Percentiles rank a stretch among this genome's conserved stretches.
These are phyloP conservation scores for Furcula furcula DNA, from an alignment of 2,888 invertebrate genomes.

Conservation along the genomic window DNA sequence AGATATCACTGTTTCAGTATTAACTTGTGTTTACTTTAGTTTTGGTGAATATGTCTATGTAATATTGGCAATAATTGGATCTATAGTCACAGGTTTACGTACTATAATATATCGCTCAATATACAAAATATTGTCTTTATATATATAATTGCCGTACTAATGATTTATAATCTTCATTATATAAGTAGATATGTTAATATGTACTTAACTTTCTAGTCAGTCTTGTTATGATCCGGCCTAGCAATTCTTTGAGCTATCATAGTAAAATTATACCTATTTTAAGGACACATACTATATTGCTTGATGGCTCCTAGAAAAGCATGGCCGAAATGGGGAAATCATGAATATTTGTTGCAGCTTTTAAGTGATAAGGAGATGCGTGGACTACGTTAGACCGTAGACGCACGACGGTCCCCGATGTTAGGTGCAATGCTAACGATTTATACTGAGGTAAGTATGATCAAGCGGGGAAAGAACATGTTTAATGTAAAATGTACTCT, in stretches of 20 bases:
- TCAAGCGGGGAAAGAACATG: constrained; percentile 16
- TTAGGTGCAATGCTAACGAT: constrained; percentile 56
- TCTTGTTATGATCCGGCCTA: constrained; percentile 15
- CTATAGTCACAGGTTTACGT: too few species aligned
- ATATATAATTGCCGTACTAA: too few species aligned
- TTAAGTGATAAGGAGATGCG: constrained; percentile 70
- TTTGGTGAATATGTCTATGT: too few species aligned
- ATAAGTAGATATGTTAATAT: too few species aligned
- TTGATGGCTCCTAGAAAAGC: constrained; percentile 51
- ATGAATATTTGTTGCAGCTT: constrained; percentile 81
- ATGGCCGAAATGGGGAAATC: constrained; percentile 71
- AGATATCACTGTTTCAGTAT: too few species aligned
- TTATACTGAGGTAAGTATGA: constrained; percentile 66
- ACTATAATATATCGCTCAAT: too few species aligned
- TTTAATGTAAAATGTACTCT: constrained; percentile 22
- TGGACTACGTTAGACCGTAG: constrained; percentile 55
- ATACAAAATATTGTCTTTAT: too few species aligned
- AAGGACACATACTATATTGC: constrained; percentile 31
- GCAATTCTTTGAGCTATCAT: constrained; percentile 33
- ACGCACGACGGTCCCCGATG: constrained; percentile 50
- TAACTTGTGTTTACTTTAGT: too few species aligned
- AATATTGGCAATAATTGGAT: too few species aligned
- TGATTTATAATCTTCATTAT: too few species aligned
- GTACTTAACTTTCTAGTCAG: constrained; percentile 28
- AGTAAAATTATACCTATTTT: background rate